Evolutionary conservation across 2,888 invertebrate species (phyloP).

Genomic region (Hyposoter didymator): DNA sequence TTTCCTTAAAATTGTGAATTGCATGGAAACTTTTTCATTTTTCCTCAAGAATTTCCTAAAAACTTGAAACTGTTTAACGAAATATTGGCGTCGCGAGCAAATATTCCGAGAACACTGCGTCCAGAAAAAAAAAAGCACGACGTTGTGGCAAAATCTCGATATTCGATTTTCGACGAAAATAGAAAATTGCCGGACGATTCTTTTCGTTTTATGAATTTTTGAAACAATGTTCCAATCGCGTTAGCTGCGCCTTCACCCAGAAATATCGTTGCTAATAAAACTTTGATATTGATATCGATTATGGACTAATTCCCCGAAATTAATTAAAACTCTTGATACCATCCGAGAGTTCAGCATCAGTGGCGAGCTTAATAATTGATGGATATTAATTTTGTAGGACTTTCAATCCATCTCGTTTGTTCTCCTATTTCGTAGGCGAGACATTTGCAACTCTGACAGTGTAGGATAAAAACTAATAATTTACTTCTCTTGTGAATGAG

Average conservation of each 20-base stretch:
- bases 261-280: no score
- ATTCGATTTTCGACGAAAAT: no score
- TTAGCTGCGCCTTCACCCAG: no score
- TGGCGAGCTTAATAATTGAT: not conserved
- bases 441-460: not conserved
- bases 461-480: not conserved
- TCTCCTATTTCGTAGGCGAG: not conserved
- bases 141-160: no score
- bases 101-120: no score
- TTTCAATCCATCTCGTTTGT: not conserved
- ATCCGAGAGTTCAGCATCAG: not conserved
- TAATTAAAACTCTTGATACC: not conserved
- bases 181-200: no score
- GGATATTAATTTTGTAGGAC: not conserved
- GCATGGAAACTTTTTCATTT: not conserved
- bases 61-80: not conserved
- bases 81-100: no score
- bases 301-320: no score
- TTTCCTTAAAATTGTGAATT: not conserved
- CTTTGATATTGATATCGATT: no score
- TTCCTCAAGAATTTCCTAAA: not conserved
- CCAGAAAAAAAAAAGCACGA: no score
- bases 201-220: no score
- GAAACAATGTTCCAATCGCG: no score
- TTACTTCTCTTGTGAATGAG: not conserved